Base-by-base conservation (phyloP, 2,797 vertebrate species). In the Arrhamphus sclerolepis region DNA sequence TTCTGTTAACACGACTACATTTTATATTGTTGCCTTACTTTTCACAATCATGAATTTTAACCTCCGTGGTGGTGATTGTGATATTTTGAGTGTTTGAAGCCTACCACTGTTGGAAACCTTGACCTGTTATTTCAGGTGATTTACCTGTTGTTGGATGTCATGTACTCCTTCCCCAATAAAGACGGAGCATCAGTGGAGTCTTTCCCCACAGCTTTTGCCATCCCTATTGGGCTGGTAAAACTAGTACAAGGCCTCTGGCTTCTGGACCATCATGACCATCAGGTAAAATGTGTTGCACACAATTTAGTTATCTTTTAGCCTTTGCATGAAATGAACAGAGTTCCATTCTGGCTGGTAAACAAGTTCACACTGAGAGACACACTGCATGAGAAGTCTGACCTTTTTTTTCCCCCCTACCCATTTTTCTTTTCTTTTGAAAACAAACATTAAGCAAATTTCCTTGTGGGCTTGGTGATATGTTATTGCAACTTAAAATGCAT, bases 181-280 rank as follows among this genome's bases (percentile, higher is more conserved):
- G 91, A 87, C 0, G 94, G 93, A 10, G 89, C 92, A 17, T 93
- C 88, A 1, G 82, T 98, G 14, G 94, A 93, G 47, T 97, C 96
- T 48, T 99, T 98, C 73, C 95, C 96, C 70, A 94, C 94, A 21
- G 93, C 94, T 7, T 98, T 99, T 89, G 92, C 94, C 38, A 90
- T 99, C 56, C 95, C 97, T 3, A 90, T 95, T 62, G 94, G 96
- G 41, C 89, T 98, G 17, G 93, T 98, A 55, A 98, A 97, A 70
- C 90, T 98, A 53, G 92, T 97, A 56, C 95, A 93, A 89, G 97
- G 96, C 5, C 94, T 97, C 78, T 99, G 97, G 97, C 92, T 98
- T 52, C 91, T 98, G 66, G 97, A 98, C 86, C 97, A 98, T 78
- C 93, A 91, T 56, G 95, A 98, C 78, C 95, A 94, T 46, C 94